Percentiles rank a stretch among this genome's conserved stretches.
These are phyloP conservation scores for Datnioides undecimradiatus DNA, from an alignment of 2,113 vertebrate species.

Conservation along the genomic window DNA sequence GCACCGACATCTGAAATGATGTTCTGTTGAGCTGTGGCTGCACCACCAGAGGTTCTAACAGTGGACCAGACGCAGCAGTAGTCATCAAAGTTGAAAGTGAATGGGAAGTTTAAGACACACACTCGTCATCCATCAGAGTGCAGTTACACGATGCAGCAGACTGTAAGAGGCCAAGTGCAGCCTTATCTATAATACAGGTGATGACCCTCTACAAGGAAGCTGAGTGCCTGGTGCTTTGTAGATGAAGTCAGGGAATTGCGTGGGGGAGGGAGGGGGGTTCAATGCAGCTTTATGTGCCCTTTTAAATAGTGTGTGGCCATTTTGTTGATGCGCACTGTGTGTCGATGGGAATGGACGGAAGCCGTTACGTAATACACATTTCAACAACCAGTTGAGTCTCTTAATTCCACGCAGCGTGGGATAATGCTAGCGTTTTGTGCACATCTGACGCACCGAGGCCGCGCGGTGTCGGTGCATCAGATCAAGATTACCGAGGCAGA, in stretches of 20 bases:
- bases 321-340: constrained; percentile 32
- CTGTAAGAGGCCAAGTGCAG: too few relatives aligned
- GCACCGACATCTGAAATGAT: too few relatives aligned
- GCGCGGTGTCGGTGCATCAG: not conserved
- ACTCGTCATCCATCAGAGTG: not conserved
- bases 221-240: not conserved
- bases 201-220: not conserved
- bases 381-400: constrained; percentile 38
- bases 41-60: not conserved
- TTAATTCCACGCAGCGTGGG: not conserved
- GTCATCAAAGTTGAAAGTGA: not conserved
- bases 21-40: not conserved
- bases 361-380: constrained; percentile 33
- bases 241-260: too few relatives aligned
- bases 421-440: fast-evolving
- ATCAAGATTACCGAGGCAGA: not conserved
- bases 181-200: not conserved
- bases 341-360: not conserved
- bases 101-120: not conserved
- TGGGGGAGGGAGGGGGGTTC: not conserved
- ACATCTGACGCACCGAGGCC: not conserved
- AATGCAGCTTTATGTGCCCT: not conserved
- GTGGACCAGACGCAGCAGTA: not conserved
- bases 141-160: not conserved
- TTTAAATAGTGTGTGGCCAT: constrained; percentile 34